Conservation (phyloP, 2,113 vertebrate genomes). For the Siphamia tubifer region DNA sequence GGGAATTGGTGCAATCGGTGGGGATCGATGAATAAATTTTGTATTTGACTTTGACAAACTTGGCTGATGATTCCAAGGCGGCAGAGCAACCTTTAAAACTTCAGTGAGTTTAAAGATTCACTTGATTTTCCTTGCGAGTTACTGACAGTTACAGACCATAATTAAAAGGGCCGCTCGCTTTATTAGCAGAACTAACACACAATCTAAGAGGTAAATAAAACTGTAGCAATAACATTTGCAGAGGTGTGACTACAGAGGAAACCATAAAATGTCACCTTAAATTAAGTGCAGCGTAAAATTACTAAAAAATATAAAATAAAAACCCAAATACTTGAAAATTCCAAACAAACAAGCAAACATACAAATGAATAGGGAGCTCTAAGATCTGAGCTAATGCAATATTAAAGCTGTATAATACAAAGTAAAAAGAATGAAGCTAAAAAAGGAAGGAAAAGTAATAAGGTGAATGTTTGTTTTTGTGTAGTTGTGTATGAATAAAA, state of each 20-base stretch:
- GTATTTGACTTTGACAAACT: slow-evolving; percentile 45
- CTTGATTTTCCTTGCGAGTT: background rate
- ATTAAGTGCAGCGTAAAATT: background rate
- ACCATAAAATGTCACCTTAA: background rate
- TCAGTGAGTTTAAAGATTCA: background rate
- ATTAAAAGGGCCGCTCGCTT: background rate
- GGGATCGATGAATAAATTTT: slow-evolving; percentile 42
- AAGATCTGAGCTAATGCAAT: background rate
- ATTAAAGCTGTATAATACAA: slow-evolving; percentile 5
- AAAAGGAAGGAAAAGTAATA: background rate
- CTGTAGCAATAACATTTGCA: background rate
- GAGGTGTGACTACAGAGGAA: background rate
- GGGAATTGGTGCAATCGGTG: slow-evolving; percentile 3
- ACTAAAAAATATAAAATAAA: background rate
- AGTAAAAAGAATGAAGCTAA: background rate
- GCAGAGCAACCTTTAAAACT: background rate
- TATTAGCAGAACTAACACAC: background rate
- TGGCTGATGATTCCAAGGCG: background rate
- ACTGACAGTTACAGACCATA: background rate
- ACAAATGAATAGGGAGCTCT: no score
- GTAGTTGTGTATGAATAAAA: background rate
- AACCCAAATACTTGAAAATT: background rate
- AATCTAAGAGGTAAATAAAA: background rate
- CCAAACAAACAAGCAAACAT: background rate
- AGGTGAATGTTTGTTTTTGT: background rate